Evolutionary conservation across 1,140 invertebrate genomes (phyloP).

Genomic region (Drosophila yakuba): DNA sequence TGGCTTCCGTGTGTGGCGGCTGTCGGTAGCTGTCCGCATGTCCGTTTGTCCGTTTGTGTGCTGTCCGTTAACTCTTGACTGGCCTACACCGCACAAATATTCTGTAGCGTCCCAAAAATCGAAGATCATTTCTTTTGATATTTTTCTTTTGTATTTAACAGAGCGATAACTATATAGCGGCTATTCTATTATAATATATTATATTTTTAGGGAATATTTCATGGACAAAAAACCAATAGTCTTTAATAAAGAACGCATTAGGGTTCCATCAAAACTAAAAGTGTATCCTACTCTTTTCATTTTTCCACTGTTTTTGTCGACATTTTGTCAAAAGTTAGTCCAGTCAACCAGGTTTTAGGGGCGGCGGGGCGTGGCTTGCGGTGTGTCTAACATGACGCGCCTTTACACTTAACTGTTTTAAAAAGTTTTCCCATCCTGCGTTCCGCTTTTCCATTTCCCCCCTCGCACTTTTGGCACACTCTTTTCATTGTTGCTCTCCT

Average conservation of each 20-base stretch:
- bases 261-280: background rate
- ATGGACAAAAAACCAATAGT: background rate
- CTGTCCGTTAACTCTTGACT: constrained; percentile 20
- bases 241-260: background rate
- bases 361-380: constrained; percentile 46
- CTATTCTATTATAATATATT: background rate
- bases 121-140: too few relatives aligned
- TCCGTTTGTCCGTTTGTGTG: constrained; percentile 9
- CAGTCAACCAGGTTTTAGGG: constrained; percentile 51
- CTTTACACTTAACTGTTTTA: constrained; percentile 80
- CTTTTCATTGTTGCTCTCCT: constrained; percentile 51
- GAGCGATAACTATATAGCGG: too few relatives aligned
- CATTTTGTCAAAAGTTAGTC: constrained; percentile 81
- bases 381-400: constrained; percentile 79
- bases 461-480: constrained; percentile 1
- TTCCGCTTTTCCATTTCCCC: background rate
- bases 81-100: constrained; percentile 4
- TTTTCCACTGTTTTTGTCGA: constrained; percentile 31
- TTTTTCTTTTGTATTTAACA: too few relatives aligned
- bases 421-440: constrained; percentile 30
- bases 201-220: background rate
- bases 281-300: constrained; percentile 3
- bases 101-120: too few relatives aligned
- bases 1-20: constrained; percentile 81
- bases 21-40: constrained; percentile 45